Evolutionary conservation across 2,797 vertebrate species (phyloP), one percentile per base, ranked within the genome.

Genomic region (Notolepis coatsorum): DNA sequence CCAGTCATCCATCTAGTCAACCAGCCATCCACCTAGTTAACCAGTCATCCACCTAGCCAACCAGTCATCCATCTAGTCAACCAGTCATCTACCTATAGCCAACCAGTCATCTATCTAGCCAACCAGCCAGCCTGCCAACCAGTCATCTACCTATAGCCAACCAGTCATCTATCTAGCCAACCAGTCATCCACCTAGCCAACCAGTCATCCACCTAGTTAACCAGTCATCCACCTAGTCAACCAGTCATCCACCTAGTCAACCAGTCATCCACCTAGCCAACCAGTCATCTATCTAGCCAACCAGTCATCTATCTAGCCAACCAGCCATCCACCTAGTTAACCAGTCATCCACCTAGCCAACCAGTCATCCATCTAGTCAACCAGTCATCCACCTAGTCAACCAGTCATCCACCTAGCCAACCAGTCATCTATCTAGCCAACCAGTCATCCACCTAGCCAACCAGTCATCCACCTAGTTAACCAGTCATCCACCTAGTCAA

Each of bases 71-170:
- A n/a, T n/a, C 5, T 5, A 20, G 15, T 15, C 41, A 20, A 18
- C 15, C 42, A 54, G 54, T 48, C 68, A 71, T 37, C 37, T 61
- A 50, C 41, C 48, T 48, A 64, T 15, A 5, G 37, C 52, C 38
- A 27, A 47, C 45, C 13, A 21, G 31, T 49, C 27, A 35, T n/a
- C n/a, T n/a, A n/a, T n/a, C 5, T 5, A 20, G 15, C 18, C 41
- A 20, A 18, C 15, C 42, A 54, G 54, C 52, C 68, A 71, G 67
- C 68, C 65, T 65, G 79, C 65, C 43, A 53, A 59, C 53, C 41
- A 51, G 52, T 64, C 24, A 5, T 21, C 52, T 24, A 27, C 46
- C 45, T n/a, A n/a, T 12, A 21, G 31, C 60, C 27, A 35, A 17
- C 4, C 31, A n/a, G n/a, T n/a, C n/a, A n/a, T n/a, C n/a, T n/a